Evolutionary conservation across 2,888 invertebrate species (phyloP), one percentile per base, ranked within the genome.

Genomic region (Eupeodes luniger): DNA sequence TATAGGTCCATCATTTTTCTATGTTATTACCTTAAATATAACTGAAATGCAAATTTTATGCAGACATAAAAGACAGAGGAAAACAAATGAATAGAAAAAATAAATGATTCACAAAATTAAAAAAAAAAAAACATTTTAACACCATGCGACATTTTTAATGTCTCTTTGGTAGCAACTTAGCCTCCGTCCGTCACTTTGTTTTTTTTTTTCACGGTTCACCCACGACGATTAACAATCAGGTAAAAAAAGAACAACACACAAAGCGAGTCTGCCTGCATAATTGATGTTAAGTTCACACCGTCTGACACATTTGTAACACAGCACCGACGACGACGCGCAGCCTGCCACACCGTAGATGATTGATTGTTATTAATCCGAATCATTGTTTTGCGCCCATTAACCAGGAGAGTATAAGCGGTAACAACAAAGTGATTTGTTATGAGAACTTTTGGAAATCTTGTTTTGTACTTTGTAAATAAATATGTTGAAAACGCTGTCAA

Each of bases 11-110:
- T 9, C 10, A 44, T n/a, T 34, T 7, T 14, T 44, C 62, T 40
- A 44, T 10, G 40, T 7, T 57, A 59, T 9, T 36, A 59, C 9
- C 34, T 36, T 16, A 36, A 57, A 34, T 12, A 44, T 49, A 64
- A 69, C 55, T 55, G 44, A 77, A 51, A 82, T 82, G 82, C 76
- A 70, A 81, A 81, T 81, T 74, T 69, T 67, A 67, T 16, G 34
- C 34, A 36, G 16, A 49, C 67, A 74, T 69, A 19, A 19, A 19
- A 19, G 19, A 19, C 12, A 36, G 62, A 27, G 64, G 57, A 34
- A 44, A 5, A 34, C 66, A 27, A 14, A 66, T 0, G 16, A 10
- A 53, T 36, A 51, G 34, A 67, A 44, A 19, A 36, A 12, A 47
- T n/a, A 67, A 61, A 78, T 40, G 59, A 69, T 69, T 69, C 51